Percentiles rank a stretch among this genome's conserved stretches.
phyloP scores from a whole-genome alignment of 2,888 invertebrate species.

The Aphidius colemani region DNA sequence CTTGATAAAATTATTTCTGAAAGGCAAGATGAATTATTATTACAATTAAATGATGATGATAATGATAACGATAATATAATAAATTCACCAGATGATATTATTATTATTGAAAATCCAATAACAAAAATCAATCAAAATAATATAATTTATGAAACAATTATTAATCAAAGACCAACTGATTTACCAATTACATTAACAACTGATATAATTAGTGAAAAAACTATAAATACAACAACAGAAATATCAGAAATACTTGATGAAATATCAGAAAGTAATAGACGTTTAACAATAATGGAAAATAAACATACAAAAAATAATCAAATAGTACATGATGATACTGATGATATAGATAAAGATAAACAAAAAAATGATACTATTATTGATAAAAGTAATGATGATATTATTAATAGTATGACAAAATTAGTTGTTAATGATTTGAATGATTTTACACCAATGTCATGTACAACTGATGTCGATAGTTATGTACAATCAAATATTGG shows the following conservation, averaged over 20 bases:
- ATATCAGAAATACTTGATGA: conserved; percentile 18
- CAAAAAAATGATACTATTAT: conserved; percentile 31
- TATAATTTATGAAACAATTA: background rate
- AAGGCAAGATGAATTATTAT: conserved; percentile 21
- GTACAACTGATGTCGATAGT: conserved; percentile 56
- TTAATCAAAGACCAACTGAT: conserved; percentile 11
- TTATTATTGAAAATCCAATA: background rate
- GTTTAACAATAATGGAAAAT: background rate
- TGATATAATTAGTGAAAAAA: background rate
- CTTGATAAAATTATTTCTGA: conserved; percentile 35
- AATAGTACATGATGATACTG: background rate
- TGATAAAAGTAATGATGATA: conserved; percentile 50
- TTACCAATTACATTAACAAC: background rate
- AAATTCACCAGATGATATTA: conserved; percentile 26
- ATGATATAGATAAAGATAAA: conserved; percentile 49
- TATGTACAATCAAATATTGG: conserved; percentile 48
- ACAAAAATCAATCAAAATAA: background rate
- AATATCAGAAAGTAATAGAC: conserved; percentile 12
- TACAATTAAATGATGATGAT: background rate
- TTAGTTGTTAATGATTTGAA: conserved; percentile 21
- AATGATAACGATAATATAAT: conserved; percentile 8
- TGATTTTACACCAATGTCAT: conserved; percentile 54
- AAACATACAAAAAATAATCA: background rate
- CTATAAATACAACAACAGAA: background rate
- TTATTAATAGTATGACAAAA: conserved; percentile 27